These are phyloP conservation scores for Laupala kohalensis DNA, from an alignment of 1,140 invertebrate genomes.

Conservation along the genomic window DNA sequence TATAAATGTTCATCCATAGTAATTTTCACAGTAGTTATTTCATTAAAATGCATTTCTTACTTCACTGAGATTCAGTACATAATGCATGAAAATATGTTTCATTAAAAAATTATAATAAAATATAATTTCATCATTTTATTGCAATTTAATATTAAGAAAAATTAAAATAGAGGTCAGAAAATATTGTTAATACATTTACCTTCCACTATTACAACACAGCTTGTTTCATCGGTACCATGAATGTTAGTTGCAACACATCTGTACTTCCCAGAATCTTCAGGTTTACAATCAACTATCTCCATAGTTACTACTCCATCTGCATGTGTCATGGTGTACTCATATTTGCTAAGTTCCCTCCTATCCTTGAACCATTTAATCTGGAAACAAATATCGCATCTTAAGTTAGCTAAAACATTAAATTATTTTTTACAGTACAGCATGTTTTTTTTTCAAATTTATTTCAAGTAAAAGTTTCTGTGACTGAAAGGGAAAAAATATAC, in stretches of 20 bases:
- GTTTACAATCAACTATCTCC: conserved; percentile 89
- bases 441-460: background rate
- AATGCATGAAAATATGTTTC: too few species aligned
- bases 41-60: background rate
- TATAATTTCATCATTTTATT: too few species aligned
- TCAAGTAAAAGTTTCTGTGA: background rate
- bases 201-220: conserved; percentile 93
- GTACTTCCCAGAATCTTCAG: conserved; percentile 93
- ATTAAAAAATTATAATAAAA: too few species aligned
- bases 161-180: too few species aligned
- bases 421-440: background rate
- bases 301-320: conserved; percentile 89
- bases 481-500: background rate
- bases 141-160: too few species aligned
- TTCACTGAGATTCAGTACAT: background rate
- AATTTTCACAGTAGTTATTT: background rate
- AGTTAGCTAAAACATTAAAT: background rate
- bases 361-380: conserved; percentile 83
- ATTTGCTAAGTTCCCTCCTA: conserved; percentile 74
- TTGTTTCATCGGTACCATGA: conserved; percentile 87
- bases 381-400: conserved; percentile 11
- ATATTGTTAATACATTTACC: too few species aligned
- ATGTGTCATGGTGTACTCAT: conserved; percentile 78
- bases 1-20: background rate
- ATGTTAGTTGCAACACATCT: conserved; percentile 81